Percentiles rank a stretch among this genome's conserved stretches.
Evolutionary conservation across 2,113 vertebrate species (phyloP).

Genomic region (Cettia cetti): DNA sequence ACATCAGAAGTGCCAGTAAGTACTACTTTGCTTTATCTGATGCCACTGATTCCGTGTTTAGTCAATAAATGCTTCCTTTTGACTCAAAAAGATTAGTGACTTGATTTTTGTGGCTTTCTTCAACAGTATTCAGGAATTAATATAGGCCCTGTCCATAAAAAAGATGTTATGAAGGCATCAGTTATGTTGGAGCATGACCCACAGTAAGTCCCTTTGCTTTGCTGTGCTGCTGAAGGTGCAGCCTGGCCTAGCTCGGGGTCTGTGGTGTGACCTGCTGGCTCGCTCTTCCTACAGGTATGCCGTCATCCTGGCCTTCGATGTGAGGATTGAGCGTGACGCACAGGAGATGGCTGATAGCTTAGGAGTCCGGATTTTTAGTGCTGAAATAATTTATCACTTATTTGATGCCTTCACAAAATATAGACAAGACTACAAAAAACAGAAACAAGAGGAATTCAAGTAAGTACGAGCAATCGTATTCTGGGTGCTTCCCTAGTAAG

Average conservation of each 20-base stretch:
- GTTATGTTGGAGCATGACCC: conserved; percentile 95
- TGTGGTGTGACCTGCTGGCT: accelerated
- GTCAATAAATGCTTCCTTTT: background rate
- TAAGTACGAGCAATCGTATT: conserved; percentile 59
- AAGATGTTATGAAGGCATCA: conserved; percentile 96
- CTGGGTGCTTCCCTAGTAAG: background rate
- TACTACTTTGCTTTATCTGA: background rate
- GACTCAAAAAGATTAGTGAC: background rate
- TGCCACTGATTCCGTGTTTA: background rate
- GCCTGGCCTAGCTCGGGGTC: accelerated
- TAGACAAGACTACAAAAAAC: conserved; percentile 96
- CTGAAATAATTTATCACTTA: conserved; percentile 98
- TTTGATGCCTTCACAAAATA: conserved; percentile 99
- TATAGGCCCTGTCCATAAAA: conserved; percentile 98
- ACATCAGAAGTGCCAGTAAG: conserved; percentile 92
- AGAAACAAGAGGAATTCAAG: conserved; percentile 99
- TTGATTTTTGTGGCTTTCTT: background rate
- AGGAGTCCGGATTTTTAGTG: conserved; percentile 93
- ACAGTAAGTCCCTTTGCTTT: conserved; percentile 77
- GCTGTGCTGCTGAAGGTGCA: accelerated
- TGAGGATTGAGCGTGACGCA: conserved; percentile 93
- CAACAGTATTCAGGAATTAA: conserved; percentile 95
- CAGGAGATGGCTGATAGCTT: conserved; percentile 97
- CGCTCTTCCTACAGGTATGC: conserved; percentile 79
- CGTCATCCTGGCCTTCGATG: conserved; percentile 94